These are phyloP conservation scores for Meloe dianella DNA, from an alignment of 2,888 invertebrate species.

Conservation along the genomic window DNA sequence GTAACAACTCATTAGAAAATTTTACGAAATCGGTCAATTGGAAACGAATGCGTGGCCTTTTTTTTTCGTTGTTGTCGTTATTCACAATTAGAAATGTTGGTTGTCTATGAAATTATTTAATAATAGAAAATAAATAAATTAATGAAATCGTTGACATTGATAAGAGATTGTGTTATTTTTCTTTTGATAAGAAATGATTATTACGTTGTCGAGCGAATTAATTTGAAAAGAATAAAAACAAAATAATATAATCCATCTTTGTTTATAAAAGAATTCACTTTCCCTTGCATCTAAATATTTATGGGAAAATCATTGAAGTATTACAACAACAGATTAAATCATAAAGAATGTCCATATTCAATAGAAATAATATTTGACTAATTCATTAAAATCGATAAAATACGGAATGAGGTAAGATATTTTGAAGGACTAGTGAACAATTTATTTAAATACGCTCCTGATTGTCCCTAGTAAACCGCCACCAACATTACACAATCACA, in stretches of 20 bases:
- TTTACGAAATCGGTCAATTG: constrained; percentile 22
- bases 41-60: constrained; percentile 27
- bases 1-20: constrained; percentile 21
- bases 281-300: neutral
- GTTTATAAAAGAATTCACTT: neutral
- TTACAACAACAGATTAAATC: too few species aligned
- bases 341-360: too few species aligned
- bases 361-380: too few species aligned
- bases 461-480: neutral
- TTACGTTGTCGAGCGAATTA: neutral
- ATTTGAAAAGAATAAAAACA: neutral
- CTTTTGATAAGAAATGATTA: neutral
- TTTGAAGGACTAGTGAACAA: too few species aligned
- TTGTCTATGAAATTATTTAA: neutral
- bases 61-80: too few species aligned
- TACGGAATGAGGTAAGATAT: too few species aligned
- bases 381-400: too few species aligned
- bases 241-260: neutral
- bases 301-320: neutral
- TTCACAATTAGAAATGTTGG: neutral
- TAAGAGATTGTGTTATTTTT: neutral
- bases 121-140: neutral
- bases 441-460: neutral
- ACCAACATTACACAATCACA: neutral
- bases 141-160: neutral